phyloP scores from a whole-genome alignment of 2,888 invertebrate species.

The Cyclophora punctaria region DNA sequence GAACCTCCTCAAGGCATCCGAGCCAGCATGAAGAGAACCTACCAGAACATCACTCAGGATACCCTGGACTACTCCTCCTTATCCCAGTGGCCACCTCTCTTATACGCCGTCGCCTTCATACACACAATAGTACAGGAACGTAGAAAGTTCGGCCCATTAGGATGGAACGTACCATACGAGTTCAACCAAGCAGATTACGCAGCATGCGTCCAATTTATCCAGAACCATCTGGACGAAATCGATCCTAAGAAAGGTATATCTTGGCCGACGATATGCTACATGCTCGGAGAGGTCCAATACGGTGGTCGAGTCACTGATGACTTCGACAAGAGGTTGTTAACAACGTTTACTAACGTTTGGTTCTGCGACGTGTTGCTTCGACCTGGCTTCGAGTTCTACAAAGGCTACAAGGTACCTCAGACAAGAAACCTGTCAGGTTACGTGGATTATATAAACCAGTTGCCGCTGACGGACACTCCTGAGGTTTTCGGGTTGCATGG shows the following conservation, averaged over 20 bases:
- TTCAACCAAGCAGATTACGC: slow-evolving; percentile 98
- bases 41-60: slow-evolving; percentile 91
- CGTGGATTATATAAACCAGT: slow-evolving; percentile 88
- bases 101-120: slow-evolving; percentile 95
- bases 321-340: slow-evolving; percentile 94
- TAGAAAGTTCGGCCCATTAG: slow-evolving; percentile 95
- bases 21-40: slow-evolving; percentile 95
- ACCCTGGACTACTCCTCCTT: slow-evolving; percentile 93
- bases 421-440: slow-evolving; percentile 85
- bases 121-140: slow-evolving; percentile 97
- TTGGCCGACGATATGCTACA: slow-evolving; percentile 97
- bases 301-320: slow-evolving; percentile 97
- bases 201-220: slow-evolving; percentile 95
- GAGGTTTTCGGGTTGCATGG: slow-evolving; percentile 97
- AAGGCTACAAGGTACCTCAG: slow-evolving; percentile 92
- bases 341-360: slow-evolving; percentile 96
- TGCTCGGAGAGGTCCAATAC: slow-evolving; percentile 93
- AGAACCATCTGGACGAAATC: slow-evolving; percentile 97
- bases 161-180: slow-evolving; percentile 98
- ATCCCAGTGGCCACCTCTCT: slow-evolving; percentile 93
- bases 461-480: slow-evolving; percentile 91
- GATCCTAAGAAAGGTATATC: slow-evolving; percentile 98
- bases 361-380: slow-evolving; percentile 92
- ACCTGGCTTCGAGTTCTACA: slow-evolving; percentile 94
- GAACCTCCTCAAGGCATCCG: slow-evolving; percentile 96